Percentiles rank a stretch among this genome's conserved stretches.
Conservation (phyloP, 2,797 vertebrate genomes). For the Antrozous pallidus region DNA sequence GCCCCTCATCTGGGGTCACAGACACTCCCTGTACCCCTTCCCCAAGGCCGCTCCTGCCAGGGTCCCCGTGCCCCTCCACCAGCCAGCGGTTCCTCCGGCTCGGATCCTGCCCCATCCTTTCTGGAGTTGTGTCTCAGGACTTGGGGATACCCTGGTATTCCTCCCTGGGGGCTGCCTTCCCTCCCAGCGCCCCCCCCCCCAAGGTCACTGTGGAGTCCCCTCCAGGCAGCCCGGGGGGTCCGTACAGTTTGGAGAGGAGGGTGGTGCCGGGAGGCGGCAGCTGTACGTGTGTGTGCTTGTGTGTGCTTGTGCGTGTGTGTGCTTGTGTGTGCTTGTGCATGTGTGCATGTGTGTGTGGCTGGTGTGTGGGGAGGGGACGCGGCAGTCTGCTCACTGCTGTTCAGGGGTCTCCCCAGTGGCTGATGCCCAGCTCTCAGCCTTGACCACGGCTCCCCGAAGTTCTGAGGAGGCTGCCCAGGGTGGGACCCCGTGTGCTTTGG, state of each 20-base stretch:
- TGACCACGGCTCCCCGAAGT: not conserved
- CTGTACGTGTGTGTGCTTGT: not conserved
- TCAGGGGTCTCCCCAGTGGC: not conserved
- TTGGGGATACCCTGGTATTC: not conserved
- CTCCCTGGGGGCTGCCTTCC: too few relatives aligned
- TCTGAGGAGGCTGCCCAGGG: not conserved
- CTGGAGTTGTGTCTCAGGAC: not conserved
- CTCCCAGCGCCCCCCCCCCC: too few relatives aligned
- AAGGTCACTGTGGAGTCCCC: not conserved
- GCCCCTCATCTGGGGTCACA: not conserved
- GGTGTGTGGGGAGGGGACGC: not conserved
- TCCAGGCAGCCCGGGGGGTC: not conserved
- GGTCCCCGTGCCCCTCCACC: not conserved
- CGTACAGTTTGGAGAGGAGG: not conserved
- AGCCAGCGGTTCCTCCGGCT: too few relatives aligned
- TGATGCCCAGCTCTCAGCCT: not conserved
- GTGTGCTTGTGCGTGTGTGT: too few relatives aligned
- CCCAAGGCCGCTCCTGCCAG: not conserved
- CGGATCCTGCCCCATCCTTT: too few relatives aligned
- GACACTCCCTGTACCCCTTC: not conserved
- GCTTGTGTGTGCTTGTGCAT: too few relatives aligned
- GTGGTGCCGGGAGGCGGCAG: not conserved
- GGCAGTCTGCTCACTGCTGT: too few relatives aligned
- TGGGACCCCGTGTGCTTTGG: not conserved
- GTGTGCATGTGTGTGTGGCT: not conserved